phyloP scores from a whole-genome alignment of 1,140 invertebrate genomes.

The Hyles vespertilio region DNA sequence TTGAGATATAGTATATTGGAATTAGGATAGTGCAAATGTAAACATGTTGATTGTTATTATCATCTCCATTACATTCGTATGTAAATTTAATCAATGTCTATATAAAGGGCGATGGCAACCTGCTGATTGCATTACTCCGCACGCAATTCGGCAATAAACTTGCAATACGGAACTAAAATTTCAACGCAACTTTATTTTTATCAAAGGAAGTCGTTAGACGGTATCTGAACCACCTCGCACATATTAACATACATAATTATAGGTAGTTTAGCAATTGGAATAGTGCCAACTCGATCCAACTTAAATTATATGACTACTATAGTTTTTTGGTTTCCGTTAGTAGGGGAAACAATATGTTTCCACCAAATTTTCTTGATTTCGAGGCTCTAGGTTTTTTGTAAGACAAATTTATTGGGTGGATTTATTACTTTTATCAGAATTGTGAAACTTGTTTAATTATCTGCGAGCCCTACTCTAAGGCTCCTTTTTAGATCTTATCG shows the following conservation, averaged over 20 bases:
- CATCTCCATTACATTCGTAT: slow-evolving; percentile 48
- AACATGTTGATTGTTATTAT: slow-evolving; percentile 31
- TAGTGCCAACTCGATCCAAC: slow-evolving; percentile 55
- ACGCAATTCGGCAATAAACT: slow-evolving; percentile 71
- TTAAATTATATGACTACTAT: slow-evolving; percentile 53
- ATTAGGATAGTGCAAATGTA: slow-evolving; percentile 3
- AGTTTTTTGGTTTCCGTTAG: slow-evolving; percentile 53
- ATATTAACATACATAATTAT: slow-evolving; percentile 74
- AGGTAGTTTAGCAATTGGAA: slow-evolving; percentile 69
- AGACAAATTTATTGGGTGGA: slow-evolving; percentile 24
- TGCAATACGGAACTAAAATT: slow-evolving; percentile 71
- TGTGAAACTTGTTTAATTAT: slow-evolving; percentile 12
- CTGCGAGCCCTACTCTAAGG: background rate
- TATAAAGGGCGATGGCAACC: slow-evolving; percentile 62
- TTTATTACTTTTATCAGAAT: slow-evolving; percentile 20
- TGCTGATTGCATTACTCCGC: slow-evolving; percentile 51
- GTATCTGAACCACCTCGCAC: slow-evolving; percentile 65
- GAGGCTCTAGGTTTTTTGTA: slow-evolving; percentile 10
- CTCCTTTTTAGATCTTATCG: background rate
- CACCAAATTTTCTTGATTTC: slow-evolving; percentile 16
- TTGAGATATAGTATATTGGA: no score
- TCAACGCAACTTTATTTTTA: slow-evolving; percentile 74
- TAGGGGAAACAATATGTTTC: slow-evolving; percentile 37
- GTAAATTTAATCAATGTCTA: slow-evolving; percentile 72
- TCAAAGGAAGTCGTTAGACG: slow-evolving; percentile 73